Percentiles rank a stretch among this genome's conserved stretches.
These are phyloP conservation scores for Callyntrura sp. DNA, from an alignment of 2,888 invertebrate species.

Conservation along the genomic window DNA sequence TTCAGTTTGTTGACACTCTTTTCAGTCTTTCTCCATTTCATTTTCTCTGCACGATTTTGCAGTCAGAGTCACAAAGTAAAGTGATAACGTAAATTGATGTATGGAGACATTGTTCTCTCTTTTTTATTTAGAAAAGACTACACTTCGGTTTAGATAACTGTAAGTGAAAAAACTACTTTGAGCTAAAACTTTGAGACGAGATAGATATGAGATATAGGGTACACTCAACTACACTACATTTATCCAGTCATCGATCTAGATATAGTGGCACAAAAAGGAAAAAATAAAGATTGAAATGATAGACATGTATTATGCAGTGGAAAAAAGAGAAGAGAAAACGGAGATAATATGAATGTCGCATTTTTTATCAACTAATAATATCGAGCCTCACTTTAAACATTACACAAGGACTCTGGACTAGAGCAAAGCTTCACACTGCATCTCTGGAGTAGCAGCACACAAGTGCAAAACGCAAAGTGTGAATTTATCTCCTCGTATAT, in stretches of 20 bases:
- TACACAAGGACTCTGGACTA: too few species aligned
- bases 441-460: too few species aligned
- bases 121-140: not conserved
- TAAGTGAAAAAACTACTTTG: too few species aligned
- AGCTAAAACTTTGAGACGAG: too few species aligned
- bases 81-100: slow-evolving; percentile 61
- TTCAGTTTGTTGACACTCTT: too few species aligned
- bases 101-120: slow-evolving; percentile 42
- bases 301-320: not conserved
- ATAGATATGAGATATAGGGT: too few species aligned
- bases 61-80: slow-evolving; percentile 44
- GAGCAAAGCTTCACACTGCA: too few species aligned
- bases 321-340: not conserved
- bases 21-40: not conserved
- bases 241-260: not conserved
- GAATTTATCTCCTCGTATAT: not conserved
- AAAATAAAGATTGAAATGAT: not conserved
- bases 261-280: not conserved
- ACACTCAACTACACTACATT: slow-evolving; percentile 4
- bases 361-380: not conserved
- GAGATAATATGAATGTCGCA: not conserved
- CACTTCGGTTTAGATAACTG: too few species aligned
- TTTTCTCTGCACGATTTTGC: too few species aligned
- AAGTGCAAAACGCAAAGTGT: too few species aligned
- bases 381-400: not conserved